Percentiles rank a stretch among this genome's conserved stretches.
Evolutionary conservation across 2,888 invertebrate species (phyloP).

Genomic region (Nemapogon koenigi): DNA sequence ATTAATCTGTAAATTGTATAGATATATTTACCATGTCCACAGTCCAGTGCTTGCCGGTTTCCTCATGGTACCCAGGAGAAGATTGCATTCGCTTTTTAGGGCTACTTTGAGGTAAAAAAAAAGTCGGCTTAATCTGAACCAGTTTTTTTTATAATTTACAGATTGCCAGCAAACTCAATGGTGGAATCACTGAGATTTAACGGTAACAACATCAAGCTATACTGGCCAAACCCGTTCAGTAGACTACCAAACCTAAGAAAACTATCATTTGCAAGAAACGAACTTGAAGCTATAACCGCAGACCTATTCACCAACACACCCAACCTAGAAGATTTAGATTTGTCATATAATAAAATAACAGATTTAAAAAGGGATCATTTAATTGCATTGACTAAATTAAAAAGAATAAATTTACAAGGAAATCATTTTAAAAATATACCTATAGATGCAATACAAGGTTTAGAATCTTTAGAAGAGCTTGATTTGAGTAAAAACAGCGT

Average conservation of each 20-base stretch:
- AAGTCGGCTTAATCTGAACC: neutral
- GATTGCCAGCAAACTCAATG: constrained; percentile 46
- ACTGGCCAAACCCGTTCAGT: constrained; percentile 53
- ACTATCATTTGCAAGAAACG: constrained; percentile 56
- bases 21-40: no score
- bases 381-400: constrained; percentile 26
- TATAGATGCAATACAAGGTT: constrained; percentile 36
- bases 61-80: no score
- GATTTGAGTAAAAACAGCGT: constrained; percentile 58
- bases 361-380: constrained; percentile 46
- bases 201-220: constrained; percentile 46
- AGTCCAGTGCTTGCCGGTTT: no score
- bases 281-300: constrained; percentile 43
- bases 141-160: constrained; percentile 22
- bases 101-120: neutral
- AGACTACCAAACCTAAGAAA: constrained; percentile 40
- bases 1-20: no score
- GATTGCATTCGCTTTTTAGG: no score
- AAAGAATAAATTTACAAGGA: constrained; percentile 49
- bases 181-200: constrained; percentile 44
- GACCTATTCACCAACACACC: constrained; percentile 51
- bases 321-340: constrained; percentile 49
- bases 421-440: constrained; percentile 49
- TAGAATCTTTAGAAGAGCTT: constrained; percentile 41
- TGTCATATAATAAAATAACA: constrained; percentile 55